A percentile compares a stretch with the other conserved stretches of the same genome.
These are phyloP conservation scores for Pinna nobilis DNA, from an alignment of 1,140 invertebrate genomes.

Conservation along the genomic window DNA sequence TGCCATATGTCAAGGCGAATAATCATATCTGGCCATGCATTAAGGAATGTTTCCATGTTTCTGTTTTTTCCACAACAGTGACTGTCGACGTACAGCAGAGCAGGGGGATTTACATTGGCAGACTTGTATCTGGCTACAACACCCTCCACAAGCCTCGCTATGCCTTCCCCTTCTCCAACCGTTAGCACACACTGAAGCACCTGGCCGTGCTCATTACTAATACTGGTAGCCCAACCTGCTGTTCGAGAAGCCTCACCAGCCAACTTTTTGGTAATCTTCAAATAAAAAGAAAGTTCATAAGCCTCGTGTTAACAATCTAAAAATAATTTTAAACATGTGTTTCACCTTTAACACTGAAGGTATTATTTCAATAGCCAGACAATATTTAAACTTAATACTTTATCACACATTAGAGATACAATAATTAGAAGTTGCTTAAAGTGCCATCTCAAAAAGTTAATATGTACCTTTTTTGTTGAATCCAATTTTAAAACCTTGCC, in stretches of 20 bases:
- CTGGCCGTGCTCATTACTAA: conserved; percentile 38
- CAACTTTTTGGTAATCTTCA: not conserved
- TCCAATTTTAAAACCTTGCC: conserved; percentile 47
- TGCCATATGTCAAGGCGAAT: conserved; percentile 55
- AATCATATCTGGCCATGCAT: not conserved
- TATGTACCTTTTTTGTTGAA: conserved; percentile 37
- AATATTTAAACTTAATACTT: too few relatives aligned
- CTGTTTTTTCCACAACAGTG: conserved; percentile 16
- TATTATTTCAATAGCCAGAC: not conserved
- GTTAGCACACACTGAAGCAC: conserved; percentile 46
- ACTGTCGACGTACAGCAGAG: conserved; percentile 31
- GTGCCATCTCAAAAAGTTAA: not conserved
- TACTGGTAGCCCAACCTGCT: not conserved
- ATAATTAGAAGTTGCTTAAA: not conserved
- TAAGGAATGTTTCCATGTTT: not conserved
- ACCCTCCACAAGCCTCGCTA: conserved; percentile 14
- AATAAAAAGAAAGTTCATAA: too few relatives aligned
- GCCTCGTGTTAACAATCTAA: too few relatives aligned
- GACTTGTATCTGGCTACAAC: conserved; percentile 1
- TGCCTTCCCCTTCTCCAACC: conserved; percentile 17
- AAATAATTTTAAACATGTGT: too few relatives aligned
- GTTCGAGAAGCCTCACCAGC: conserved; percentile 4
- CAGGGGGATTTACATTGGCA: conserved; percentile 6
- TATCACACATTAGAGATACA: not conserved
- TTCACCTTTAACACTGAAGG: not conserved